Evolutionary conservation across 2,797 vertebrate genomes (phyloP), one percentile per base, ranked within the genome.

Genomic region (Rhadinocentrus ornatus): DNA sequence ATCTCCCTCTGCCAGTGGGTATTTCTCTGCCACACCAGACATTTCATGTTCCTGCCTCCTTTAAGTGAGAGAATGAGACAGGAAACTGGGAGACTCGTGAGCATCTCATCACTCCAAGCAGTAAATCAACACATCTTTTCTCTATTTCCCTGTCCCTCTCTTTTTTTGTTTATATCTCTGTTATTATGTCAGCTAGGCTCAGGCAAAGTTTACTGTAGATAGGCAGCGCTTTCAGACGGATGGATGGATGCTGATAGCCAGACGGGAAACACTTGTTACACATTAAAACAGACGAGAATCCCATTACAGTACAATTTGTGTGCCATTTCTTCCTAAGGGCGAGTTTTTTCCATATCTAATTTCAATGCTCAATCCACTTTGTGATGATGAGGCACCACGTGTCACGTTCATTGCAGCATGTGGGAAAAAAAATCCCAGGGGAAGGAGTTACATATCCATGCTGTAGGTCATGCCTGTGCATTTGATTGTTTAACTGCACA

Each of bases 251-350:
- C 44, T 39, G 52, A 52, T 54, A 31, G 63, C 50, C 72, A 69
- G 86, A 77, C 67, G 58, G 76, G 73, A 81, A 87, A 81, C 82
- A 79, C 80, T 83, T 84, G 84, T 90, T 86, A 82, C 59, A 73
- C 71, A 62, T 85, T 84, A 80, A 12, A 22, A 71, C 78, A 76
- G 57, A 79, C 39, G 70, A 74, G 83, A 80, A 82, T 86, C 41
- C 48, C 69, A 78, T 80, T 34, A 84, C 34, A 29, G 16, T 64
- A 64, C 77, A 69, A 89, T 82, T 89, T 27, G 27, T 55, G 31
- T 82, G 75, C 59, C 55, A 61, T 78, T 82, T 72, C 39, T 74
- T 64, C 70, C 82, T 46, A 27, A 74, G 72, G 83, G 74, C 1
- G 27, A 34, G 77, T 27, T 80, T 82, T 78, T 84, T 48, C 73